Base-by-base conservation (phyloP, 2,797 vertebrate species). In the Florisuga fusca region DNA sequence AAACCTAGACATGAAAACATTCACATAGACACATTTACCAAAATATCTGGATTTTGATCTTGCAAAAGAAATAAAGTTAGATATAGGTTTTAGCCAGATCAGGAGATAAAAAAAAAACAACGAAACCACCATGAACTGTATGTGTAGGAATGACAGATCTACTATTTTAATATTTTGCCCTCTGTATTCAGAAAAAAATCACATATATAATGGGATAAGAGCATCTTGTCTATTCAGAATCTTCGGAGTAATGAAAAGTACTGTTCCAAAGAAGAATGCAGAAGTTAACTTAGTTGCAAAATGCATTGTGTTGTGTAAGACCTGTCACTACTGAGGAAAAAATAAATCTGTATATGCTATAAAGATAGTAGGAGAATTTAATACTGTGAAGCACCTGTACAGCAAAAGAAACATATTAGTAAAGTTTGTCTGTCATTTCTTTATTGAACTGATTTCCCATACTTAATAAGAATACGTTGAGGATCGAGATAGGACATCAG, bases 341-440 rank as follows among this genome's bases (percentile, higher is more conserved):
- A 51, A 14, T 2, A 8, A 22, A 4, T 27, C 53, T 33, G 3
- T 43, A 9, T 41, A 23, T 0, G 2, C 22, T 68, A 1, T 61
- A 81, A 72, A 72, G 68, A 33, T 26, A 74, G 5, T 38, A 71
- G 67, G 22, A 87, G 55, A 25, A 81, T 61, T 57, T 53, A 77
- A 38, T 61, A 19, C 20, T 83, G 5, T 64, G n/a, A 14, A 41
- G 17, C 9, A 94, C 36, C 18, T 59, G n/a, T 71, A 84, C 77
- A 58, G 27, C 29, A 78, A 33, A 93, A 12, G 25, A 14, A 53
- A 17, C 14, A 10, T 90, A 57, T n/a, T 62, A 73, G 8, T 61
- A 58, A 84, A 72, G 26, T 26, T 77, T 58, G 5, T 48, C 64
- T 85, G 25, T 18, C 11, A 21, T 64, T 84, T 87, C 48, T 94